Percentiles rank a stretch among this genome's conserved stretches.
Conservation (phyloP, 1,140 invertebrate genomes). For the Macrobrachium nipponense region DNA sequence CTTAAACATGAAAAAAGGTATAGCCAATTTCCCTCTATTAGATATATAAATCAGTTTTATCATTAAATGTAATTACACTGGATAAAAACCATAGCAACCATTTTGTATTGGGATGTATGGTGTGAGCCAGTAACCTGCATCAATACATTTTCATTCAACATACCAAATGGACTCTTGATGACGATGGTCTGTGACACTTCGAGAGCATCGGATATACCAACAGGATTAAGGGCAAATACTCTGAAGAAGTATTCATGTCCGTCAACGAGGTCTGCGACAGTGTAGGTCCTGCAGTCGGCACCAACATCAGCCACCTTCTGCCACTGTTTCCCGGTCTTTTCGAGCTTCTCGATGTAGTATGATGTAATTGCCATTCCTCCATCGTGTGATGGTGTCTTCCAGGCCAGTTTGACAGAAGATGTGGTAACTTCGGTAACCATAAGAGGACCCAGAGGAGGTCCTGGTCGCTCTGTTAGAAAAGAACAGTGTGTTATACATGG, state of each 20-base stretch:
- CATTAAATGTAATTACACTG: too few relatives aligned
- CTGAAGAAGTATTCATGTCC: conserved; percentile 87
- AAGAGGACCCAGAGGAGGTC: conserved; percentile 82
- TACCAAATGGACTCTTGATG: conserved; percentile 96
- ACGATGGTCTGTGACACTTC: conserved; percentile 86
- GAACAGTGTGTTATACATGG: not conserved
- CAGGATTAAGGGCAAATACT: conserved; percentile 83
- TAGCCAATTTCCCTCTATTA: not conserved
- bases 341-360: conserved; percentile 85
- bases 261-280: conserved; percentile 82
- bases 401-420: conserved; percentile 80
- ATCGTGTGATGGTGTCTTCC: conserved; percentile 84
- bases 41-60: not conserved
- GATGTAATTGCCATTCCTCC: conserved; percentile 83
- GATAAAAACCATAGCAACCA: not conserved
- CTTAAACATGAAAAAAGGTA: not conserved
- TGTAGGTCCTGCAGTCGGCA: conserved; percentile 78
- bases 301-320: conserved; percentile 87
- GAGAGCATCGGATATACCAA: conserved; percentile 81
- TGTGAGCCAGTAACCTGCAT: too few relatives aligned
- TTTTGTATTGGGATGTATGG: too few relatives aligned
- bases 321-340: conserved; percentile 78
- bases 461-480: conserved; percentile 79
- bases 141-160: conserved; percentile 27
- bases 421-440: conserved; percentile 79